phyloP scores from a whole-genome alignment of 2,888 invertebrate genomes.

The Nomada lathburiana region DNA sequence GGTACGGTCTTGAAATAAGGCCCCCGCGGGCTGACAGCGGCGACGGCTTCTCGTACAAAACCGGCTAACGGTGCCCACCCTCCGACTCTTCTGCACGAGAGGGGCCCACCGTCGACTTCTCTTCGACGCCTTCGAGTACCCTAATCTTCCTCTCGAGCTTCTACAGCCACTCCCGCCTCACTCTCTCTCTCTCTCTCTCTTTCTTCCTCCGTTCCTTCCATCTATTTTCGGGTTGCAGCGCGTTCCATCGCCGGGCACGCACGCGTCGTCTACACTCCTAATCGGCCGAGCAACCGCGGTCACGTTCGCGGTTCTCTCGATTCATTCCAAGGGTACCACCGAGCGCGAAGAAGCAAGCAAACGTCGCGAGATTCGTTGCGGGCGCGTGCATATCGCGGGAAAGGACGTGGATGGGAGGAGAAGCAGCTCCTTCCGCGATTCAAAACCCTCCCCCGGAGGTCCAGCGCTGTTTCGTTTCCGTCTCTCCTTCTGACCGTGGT shows the following conservation, averaged over 20 bases:
- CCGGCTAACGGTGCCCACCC: conserved; percentile 75
- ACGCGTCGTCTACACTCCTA: conserved; percentile 18
- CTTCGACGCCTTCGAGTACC: conserved; percentile 72
- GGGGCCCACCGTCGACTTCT: conserved; percentile 53
- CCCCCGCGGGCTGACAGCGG: conserved; percentile 79
- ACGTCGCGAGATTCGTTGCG: background rate
- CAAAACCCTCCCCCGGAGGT: conserved; percentile 67
- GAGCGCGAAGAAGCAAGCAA: background rate
- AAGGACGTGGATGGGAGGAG: conserved; percentile 28
- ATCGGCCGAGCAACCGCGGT: conserved; percentile 14
- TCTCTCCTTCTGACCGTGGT: conserved; percentile 72
- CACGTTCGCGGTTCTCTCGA: background rate
- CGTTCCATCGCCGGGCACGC: conserved; percentile 14
- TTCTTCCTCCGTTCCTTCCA: background rate
- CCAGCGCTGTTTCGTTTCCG: conserved; percentile 56
- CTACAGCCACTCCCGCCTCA: conserved; percentile 33
- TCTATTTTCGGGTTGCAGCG: conserved; percentile 17
- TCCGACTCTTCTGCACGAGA: conserved; percentile 67
- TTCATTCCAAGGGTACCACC: background rate
- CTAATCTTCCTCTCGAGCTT: conserved; percentile 71
- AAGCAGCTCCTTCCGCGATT: conserved; percentile 67
- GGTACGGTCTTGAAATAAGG: conserved; percentile 80
- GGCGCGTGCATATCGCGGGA: background rate
- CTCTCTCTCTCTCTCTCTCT: conserved; percentile 15
- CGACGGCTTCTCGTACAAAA: conserved; percentile 75